Evolutionary conservation across 1,140 invertebrate genomes (phyloP), one percentile per base, ranked within the genome.

Genomic region (Cardiocondyla obscurior): DNA sequence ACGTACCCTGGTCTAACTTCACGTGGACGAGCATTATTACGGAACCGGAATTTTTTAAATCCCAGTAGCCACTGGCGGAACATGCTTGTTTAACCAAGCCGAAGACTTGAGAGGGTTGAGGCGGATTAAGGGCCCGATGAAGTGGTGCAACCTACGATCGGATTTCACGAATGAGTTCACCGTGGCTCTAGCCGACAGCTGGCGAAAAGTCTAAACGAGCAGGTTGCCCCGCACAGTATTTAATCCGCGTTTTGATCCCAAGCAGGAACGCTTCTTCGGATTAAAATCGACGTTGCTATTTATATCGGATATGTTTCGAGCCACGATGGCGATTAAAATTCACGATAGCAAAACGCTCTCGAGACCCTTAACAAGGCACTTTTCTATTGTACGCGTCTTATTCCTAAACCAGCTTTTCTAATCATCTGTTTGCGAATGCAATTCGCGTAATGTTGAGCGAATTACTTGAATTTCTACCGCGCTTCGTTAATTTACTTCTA

Each of bases 101-200:
- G 79, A 64, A 64, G 55, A 76, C 42, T 83, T 72, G 77, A 85
- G 86, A 67, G 86, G 83, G 87, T 73, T 57, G 77, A 60, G 57
- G 33, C 79, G 88, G 86, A 88, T 85, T 89, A 87, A 86, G 84
- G 89, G 86, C 72, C 70, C 73, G 85, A 73, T 87, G 86, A 89
- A 90, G 90, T 89, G 90, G 76, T 89, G 83, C 85, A 79, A 89
- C 67, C 83, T 88, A 85, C 83, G 84, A 90, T 90, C 87, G 83
- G 88, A 91, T 91, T 91, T 90, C 83, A 90, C 90, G 89, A 88
- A 57, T 85, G 87, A 90, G 73, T 89, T 87, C 85, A 87, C 79
- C 70, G 30, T 46, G 39, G 74, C 53, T 57, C 60, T 39, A 30
- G 64, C 74, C 84, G 87, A 89, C 89, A 91, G 90, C 88, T 91